Base-by-base conservation (phyloP, 2,797 vertebrate species). In the Premnoplex brunnescens region DNA sequence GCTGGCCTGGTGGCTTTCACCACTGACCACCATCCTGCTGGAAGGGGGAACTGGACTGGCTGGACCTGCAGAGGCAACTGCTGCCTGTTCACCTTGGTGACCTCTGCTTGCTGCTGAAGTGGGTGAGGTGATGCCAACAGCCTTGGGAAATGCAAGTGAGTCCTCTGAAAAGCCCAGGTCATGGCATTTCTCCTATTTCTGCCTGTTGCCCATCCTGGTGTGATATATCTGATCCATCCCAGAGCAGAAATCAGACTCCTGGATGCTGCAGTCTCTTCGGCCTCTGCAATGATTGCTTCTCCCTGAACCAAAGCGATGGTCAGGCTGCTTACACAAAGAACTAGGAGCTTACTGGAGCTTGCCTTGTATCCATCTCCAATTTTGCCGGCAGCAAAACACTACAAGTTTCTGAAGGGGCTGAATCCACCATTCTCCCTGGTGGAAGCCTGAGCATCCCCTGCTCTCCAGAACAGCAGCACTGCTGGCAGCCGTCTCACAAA, bases 371-470 rank as follows among this genome's bases (percentile, higher is more conserved):
- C 32, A 48, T 28, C 32, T 84, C 43, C 10, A 39, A 1, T 54
- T 39, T 9, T 89, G 12, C 52, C 63, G 56, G 21, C 44, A 82
- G n/a, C 12, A 85, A 72, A 79, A 30, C 37, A 16, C 51, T 5
- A 2, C 37, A 34, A 14, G 14, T n/a, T 69, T 85, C 37, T 69
- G 64, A 46, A 72, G 69, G 39, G 20, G 26, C 28, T 41, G 63
- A 32, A 22, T 41, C 24, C 8, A 3, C 58, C 1, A 0, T 46
- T 11, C 22, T 46, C 36, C 14, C 30, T 0, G 0, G 28, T 41
- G 56, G 16, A 78, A 78, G 62, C 30, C 32, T 0, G 4, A 52
- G 46, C 66, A 69, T 60, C 27, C 32, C 23, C 15, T 2, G 4
- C 14, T 52, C 41, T 52, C 22, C 9, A 60, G 52, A 55, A 59